Conservation (phyloP, 2,797 vertebrate species). For the Eospalax fontanierii region DNA sequence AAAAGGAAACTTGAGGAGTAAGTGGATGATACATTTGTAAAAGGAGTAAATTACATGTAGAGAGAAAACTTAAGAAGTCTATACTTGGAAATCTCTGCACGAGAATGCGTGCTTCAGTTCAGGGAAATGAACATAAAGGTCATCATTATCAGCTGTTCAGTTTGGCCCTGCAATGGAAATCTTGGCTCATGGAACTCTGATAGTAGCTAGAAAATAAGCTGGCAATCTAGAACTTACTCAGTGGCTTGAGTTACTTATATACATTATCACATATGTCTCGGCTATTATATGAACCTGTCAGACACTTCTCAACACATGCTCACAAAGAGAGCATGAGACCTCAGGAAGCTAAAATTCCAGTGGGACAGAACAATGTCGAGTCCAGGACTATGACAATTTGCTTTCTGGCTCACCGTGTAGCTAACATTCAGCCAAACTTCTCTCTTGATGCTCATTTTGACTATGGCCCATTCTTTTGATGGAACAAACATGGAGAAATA, state of each 20-base stretch:
- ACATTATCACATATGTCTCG: background rate
- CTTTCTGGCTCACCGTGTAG: background rate
- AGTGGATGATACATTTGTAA: background rate
- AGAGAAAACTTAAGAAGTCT: background rate
- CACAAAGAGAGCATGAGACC: background rate
- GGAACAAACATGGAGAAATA: background rate
- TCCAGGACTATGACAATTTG: background rate
- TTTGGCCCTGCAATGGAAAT: background rate
- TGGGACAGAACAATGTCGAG: background rate
- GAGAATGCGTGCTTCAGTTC: background rate
- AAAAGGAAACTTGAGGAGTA: background rate
- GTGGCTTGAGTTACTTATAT: background rate
- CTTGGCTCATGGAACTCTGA: background rate
- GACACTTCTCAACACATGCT: background rate
- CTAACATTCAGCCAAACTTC: background rate
- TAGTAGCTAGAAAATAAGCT: constrained; percentile 11
- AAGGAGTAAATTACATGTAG: background rate
- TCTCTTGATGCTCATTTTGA: background rate
- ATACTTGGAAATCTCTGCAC: background rate
- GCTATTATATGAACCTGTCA: background rate
- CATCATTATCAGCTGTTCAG: background rate
- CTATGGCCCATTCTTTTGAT: background rate
- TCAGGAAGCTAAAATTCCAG: background rate
- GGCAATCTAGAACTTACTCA: background rate
- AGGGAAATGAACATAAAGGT: background rate